Conservation (phyloP, 23 tunicate genomes). For the Botrylloides violaceus region DNA sequence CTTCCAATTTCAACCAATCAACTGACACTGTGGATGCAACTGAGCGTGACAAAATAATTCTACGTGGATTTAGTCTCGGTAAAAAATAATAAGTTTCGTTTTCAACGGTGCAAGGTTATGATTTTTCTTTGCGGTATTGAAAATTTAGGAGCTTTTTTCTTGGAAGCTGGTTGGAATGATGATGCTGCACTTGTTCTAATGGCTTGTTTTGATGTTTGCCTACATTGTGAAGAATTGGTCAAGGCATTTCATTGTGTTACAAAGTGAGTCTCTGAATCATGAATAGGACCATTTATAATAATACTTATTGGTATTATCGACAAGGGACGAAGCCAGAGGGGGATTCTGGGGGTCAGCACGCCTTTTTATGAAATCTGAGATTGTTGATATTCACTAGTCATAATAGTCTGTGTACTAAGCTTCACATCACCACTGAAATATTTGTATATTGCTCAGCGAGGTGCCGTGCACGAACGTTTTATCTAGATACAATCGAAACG, state of each 20-base stretch:
- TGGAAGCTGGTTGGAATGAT: constrained; percentile 26
- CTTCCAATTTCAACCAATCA: not conserved
- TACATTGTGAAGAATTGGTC: not conserved
- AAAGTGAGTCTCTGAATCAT: constrained; percentile 1
- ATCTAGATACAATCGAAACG: too few species aligned
- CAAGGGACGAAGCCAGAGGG: not conserved
- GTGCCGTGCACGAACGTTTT: too few species aligned
- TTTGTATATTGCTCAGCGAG: too few species aligned
- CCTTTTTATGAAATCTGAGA: too few species aligned
- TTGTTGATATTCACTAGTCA: too few species aligned
- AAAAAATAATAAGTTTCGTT: not conserved
- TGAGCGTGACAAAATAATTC: not conserved
- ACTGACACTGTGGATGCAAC: not conserved
- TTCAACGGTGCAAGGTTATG: too few species aligned
- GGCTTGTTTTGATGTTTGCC: constrained; percentile 1
- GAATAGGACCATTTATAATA: not conserved
- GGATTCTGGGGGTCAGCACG: too few species aligned
- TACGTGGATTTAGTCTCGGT: not conserved
- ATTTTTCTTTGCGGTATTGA: too few species aligned
- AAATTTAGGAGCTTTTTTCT: constrained; percentile 15
- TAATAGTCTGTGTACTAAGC: too few species aligned
- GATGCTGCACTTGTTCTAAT: constrained; percentile 14
- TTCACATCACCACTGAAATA: too few species aligned
- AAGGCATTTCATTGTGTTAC: constrained; percentile 19
- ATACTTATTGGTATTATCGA: not conserved